phyloP scores from a whole-genome alignment of 2,797 vertebrate species.

The Pteropus rufus region DNA sequence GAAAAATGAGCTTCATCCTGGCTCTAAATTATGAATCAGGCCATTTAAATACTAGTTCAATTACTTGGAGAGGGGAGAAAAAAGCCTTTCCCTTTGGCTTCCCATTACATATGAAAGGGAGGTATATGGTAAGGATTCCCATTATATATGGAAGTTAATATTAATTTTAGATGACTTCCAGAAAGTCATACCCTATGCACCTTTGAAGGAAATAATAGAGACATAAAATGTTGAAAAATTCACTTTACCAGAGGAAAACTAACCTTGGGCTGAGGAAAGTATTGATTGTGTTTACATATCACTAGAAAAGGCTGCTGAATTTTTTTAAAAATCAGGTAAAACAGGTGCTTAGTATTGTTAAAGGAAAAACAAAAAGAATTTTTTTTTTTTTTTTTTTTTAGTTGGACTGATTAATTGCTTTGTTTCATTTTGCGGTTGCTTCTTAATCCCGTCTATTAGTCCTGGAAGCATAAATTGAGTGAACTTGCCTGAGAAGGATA shows the following conservation, averaged over 20 bases:
- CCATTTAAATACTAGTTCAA: background rate
- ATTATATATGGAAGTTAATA: background rate
- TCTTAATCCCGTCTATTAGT: background rate
- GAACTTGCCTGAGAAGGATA: background rate
- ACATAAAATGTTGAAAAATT: background rate
- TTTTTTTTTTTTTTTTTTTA: background rate
- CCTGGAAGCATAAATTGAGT: background rate
- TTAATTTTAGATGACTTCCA: background rate
- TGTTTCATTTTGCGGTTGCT: background rate
- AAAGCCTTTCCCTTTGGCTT: background rate
- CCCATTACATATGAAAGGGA: background rate
- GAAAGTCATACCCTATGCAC: background rate
- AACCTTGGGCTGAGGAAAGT: background rate
- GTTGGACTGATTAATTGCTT: background rate
- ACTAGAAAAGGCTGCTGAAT: background rate
- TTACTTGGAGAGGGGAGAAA: background rate
- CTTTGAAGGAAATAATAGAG: background rate
- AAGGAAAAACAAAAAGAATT: background rate
- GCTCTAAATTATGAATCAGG: conserved; percentile 8
- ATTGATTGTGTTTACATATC: background rate
- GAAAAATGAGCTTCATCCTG: background rate
- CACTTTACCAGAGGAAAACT: background rate
- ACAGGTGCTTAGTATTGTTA: background rate
- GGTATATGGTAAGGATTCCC: background rate
- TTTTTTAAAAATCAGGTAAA: background rate